Evolutionary conservation across 2,888 invertebrate species (phyloP), one percentile per base, ranked within the genome.

Genomic region (Tetropium fuscum): DNA sequence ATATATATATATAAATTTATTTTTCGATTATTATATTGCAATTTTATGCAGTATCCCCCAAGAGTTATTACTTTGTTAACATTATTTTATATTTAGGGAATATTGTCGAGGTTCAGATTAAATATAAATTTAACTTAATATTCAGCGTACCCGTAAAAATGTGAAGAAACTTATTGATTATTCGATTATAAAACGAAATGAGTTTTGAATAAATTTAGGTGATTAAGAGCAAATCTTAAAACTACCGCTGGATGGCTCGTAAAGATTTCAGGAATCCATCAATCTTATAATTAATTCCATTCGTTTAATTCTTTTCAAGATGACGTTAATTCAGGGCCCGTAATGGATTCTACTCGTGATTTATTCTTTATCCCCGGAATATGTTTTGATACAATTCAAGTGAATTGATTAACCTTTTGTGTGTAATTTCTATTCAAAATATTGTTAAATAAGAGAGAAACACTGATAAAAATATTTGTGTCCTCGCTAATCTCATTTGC

Each of bases 241-340:
- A 74, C 71, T 69, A 71, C 67, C 68, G 66, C 62, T 54, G 63
- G 61, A 63, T 64, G 70, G 69, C 69, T 57, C 68, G 66, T 60
- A 69, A 73, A 74, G 73, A 76, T 76, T 77, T 75, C 71, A 74
- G 74, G 72, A 77, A 78, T 77, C 80, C 82, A 82, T 82, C 81
- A 82, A 82, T 82, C 82, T 82, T 81, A 80, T 81, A 82, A 82
- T 82, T 82, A 82, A 82, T 82, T 82, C 82, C 82, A 81, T 81
- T 81, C 80, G 79, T 81, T 80, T 81, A 81, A 81, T 81, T 81
- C 81, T 81, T 81, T 81, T 81, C 79, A 81, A 79, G 80, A 80
- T 81, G 81, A 81, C 81, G 81, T 81, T 81, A 80, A 81, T 81
- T 81, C 80, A 80, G 72, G 72, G 70, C 69, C 75, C 66, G 77